phyloP scores from a whole-genome alignment of 2,888 invertebrate species.

The Philereme transversata region DNA sequence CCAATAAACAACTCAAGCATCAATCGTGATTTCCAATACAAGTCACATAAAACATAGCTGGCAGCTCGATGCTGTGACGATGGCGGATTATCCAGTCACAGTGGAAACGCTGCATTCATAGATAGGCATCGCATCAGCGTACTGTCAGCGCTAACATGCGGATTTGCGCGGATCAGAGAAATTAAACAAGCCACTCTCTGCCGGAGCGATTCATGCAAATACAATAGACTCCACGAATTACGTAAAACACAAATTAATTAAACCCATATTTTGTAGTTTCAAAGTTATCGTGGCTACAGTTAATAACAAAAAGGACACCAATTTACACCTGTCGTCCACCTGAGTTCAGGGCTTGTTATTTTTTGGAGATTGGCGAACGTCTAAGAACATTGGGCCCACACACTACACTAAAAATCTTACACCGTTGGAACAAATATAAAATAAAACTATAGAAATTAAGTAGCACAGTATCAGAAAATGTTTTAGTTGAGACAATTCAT shows the following conservation, averaged over 20 bases:
- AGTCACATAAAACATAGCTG: constrained; percentile 33
- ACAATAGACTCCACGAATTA: constrained; percentile 11
- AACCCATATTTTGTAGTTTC: too few species aligned
- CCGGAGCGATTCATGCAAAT: constrained; percentile 43
- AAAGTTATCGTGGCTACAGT: too few species aligned
- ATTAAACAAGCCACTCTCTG: constrained; percentile 60
- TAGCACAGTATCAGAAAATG: too few species aligned
- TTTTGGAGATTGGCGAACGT: too few species aligned
- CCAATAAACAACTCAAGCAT: constrained; percentile 4
- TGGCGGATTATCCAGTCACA: constrained; percentile 64
- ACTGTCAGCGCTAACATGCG: constrained; percentile 66
- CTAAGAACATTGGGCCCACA: too few species aligned
- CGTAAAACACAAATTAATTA: not conserved
- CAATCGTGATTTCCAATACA: constrained; percentile 21
- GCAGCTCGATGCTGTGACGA: constrained; percentile 45
- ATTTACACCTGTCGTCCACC: too few species aligned
- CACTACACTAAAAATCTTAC: too few species aligned
- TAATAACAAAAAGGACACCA: too few species aligned
- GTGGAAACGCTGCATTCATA: constrained; percentile 58
- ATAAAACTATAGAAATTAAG: too few species aligned
- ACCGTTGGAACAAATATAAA: too few species aligned
- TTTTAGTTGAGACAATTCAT: too few species aligned
- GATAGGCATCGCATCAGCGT: constrained; percentile 55
- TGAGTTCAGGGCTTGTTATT: too few species aligned
- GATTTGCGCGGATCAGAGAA: constrained; percentile 67